Evolutionary conservation across 2,113 vertebrate genomes (phyloP).

Genomic region (Salvelinus fontinalis): DNA sequence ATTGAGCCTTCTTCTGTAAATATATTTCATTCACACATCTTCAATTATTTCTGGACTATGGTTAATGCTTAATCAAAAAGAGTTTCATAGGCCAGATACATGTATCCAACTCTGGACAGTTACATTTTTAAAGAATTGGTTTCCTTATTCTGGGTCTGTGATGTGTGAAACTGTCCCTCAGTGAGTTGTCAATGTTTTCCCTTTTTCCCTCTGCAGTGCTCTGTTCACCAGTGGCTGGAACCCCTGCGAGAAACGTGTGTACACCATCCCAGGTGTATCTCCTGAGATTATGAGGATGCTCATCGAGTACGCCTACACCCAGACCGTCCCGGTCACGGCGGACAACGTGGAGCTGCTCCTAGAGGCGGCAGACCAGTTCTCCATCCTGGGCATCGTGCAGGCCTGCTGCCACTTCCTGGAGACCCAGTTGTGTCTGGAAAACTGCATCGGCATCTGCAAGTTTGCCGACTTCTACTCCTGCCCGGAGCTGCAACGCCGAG

Average conservation of each 20-base stretch:
- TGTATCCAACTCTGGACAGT: no score
- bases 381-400: constrained; percentile 69
- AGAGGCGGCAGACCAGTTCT: constrained; percentile 74
- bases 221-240: constrained; percentile 78
- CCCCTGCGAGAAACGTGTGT: constrained; percentile 62
- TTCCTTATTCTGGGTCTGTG: no score
- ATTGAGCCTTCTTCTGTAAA: no score
- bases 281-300: constrained; percentile 43
- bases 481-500: constrained; percentile 66
- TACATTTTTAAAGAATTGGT: no score
- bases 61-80: no score
- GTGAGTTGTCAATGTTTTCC: neutral
- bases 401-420: constrained; percentile 77
- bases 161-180: no score
- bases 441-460: constrained; percentile 77
- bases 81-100: no score
- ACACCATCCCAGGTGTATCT: constrained; percentile 6
- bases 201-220: constrained; percentile 56
- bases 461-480: constrained; percentile 72
- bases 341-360: constrained; percentile 75
- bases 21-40: no score
- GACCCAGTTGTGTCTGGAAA: constrained; percentile 74
- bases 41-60: no score
- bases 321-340: constrained; percentile 62
- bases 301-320: constrained; percentile 59